Percentiles rank a stretch among this genome's conserved stretches.
Conservation (phyloP, 2,797 vertebrate species). For the Alectoris magna region DNA sequence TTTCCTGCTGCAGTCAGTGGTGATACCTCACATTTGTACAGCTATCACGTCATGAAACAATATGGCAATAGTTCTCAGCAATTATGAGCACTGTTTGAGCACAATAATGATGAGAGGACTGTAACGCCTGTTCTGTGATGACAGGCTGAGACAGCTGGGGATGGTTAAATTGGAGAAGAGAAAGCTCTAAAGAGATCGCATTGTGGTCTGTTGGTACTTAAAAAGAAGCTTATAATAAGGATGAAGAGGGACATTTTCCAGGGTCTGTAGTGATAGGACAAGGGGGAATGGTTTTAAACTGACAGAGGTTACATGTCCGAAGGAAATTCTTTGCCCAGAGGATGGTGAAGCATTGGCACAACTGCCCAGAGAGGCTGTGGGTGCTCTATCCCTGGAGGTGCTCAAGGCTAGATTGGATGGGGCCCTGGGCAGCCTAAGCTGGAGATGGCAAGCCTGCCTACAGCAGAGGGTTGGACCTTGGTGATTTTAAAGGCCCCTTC, state of each 20-base stretch:
- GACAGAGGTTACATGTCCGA: neutral
- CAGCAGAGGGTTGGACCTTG: neutral
- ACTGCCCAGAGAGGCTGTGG: neutral
- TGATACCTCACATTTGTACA: neutral
- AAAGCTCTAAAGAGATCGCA: neutral
- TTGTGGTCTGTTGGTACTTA: neutral
- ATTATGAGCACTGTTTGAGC: neutral
- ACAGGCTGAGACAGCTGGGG: neutral
- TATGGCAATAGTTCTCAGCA: neutral
- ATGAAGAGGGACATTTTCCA: neutral
- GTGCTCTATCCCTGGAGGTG: neutral
- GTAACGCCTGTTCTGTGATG: neutral
- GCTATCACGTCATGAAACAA: neutral
- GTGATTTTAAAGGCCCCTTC: neutral
- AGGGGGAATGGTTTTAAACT: neutral
- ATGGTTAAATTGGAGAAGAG: neutral
- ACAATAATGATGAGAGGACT: neutral
- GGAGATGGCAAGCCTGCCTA: neutral
- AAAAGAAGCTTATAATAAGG: neutral
- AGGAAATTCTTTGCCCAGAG: neutral
- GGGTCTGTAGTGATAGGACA: neutral
- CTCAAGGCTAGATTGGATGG: neutral
- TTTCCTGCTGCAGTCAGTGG: neutral
- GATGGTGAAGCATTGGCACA: neutral
- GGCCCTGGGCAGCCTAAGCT: neutral